Evolutionary conservation across 2,113 vertebrate genomes (phyloP).

Genomic region (Dryoscopus gambensis): DNA sequence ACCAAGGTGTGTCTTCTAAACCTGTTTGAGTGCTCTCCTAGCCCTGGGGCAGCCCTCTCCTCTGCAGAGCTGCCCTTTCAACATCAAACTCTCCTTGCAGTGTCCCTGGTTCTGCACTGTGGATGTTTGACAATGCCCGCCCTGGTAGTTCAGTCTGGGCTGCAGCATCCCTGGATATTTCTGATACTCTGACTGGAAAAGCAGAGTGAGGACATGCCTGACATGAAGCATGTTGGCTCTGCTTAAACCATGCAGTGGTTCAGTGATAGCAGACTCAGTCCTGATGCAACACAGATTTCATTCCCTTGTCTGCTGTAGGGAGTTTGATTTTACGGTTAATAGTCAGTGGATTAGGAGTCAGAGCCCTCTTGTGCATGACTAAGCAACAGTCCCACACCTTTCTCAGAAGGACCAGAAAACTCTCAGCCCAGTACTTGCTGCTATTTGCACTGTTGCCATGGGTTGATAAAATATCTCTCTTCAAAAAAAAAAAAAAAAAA

Average conservation of each 20-base stretch:
- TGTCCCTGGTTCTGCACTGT: not conserved
- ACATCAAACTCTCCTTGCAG: not conserved
- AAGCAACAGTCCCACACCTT: not conserved
- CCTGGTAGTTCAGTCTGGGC: not conserved
- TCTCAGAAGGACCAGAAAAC: not conserved
- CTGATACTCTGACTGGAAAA: not conserved
- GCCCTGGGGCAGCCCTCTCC: not conserved
- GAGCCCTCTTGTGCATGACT: not conserved
- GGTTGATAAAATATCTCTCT: not conserved
- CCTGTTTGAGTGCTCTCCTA: not conserved
- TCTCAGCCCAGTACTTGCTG: not conserved
- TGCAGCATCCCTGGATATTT: not conserved
- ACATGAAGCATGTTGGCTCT: not conserved
- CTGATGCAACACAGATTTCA: not conserved
- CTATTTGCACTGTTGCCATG: not conserved
- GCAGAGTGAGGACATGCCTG: not conserved
- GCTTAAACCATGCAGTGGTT: not conserved
- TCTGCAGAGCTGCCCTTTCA: not conserved
- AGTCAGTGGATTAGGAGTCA: not conserved
- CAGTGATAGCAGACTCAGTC: not conserved
- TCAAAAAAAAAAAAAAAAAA: not conserved
- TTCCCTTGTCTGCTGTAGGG: not conserved
- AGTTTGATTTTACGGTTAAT: not conserved
- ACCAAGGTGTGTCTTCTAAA: not conserved
- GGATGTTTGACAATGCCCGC: not conserved